These are phyloP conservation scores for Ceratina australensis DNA, from an alignment of 1,140 invertebrate genomes.

Conservation along the genomic window DNA sequence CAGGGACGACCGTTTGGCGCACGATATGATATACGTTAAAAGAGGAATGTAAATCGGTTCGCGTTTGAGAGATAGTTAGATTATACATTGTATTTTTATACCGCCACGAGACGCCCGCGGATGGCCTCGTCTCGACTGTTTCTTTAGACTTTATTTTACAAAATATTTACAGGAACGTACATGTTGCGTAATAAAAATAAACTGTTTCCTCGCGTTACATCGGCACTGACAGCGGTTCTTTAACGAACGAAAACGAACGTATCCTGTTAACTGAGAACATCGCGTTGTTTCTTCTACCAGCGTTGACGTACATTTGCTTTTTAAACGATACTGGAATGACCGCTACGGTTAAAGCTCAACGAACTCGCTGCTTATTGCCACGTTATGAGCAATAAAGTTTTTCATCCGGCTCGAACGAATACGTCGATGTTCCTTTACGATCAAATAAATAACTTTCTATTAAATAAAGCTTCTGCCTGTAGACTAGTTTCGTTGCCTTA, in stretches of 20 bases:
- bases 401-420: constrained; percentile 2
- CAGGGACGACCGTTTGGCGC: constrained; percentile 72
- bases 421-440: background rate
- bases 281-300: background rate
- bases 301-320: no score
- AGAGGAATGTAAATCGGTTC: background rate
- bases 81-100: no score
- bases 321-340: constrained; percentile 29
- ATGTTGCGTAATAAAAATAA: constrained; percentile 54
- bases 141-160: constrained; percentile 47
- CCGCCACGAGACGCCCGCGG: no score
- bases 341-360: constrained; percentile 16
- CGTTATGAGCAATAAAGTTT: constrained; percentile 39
- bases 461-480: background rate
- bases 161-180: constrained; percentile 57
- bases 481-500: constrained; percentile 23
- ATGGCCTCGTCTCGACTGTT: no score
- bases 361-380: constrained; percentile 37
- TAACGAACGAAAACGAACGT: constrained; percentile 18
- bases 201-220: constrained; percentile 11
- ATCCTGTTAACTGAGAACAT: constrained; percentile 16
- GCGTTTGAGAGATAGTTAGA: no score
- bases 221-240: background rate
- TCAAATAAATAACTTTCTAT: constrained; percentile 6
- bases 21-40: constrained; percentile 79